These are phyloP conservation scores for Barbus barbus DNA, from an alignment of 2,113 vertebrate species.

Conservation along the genomic window DNA sequence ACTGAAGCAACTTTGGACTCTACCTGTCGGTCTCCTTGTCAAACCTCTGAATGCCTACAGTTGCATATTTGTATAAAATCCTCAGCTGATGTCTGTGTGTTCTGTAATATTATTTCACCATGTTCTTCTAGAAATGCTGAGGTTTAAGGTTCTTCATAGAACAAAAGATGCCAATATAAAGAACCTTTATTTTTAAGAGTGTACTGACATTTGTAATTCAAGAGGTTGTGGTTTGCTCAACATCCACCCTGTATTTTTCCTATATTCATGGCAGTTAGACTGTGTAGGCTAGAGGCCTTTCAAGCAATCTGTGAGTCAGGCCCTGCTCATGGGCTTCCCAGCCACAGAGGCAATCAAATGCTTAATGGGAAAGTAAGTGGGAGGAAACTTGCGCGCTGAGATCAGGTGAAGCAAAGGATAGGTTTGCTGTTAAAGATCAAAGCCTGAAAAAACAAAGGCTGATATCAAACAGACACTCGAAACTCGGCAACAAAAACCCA, in stretches of 20 bases:
- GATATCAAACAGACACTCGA: conserved; percentile 54
- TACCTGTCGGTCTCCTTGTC: not conserved
- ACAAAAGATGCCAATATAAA: too few relatives aligned
- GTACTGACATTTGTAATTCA: not conserved
- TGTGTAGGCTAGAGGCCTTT: conserved; percentile 15
- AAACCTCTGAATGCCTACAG: not conserved
- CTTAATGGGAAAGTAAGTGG: conserved; percentile 54
- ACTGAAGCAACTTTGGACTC: not conserved
- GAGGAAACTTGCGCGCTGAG: conserved; percentile 46
- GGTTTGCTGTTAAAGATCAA: conserved; percentile 62
- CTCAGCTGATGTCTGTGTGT: not conserved
- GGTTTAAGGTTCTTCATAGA: too few relatives aligned
- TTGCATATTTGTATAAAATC: not conserved
- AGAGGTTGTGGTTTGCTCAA: not conserved
- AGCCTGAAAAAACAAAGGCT: conserved; percentile 53
- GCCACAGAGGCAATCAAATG: conserved; percentile 48
- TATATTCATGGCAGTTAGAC: not conserved
- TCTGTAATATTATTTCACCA: not conserved
- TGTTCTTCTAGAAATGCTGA: not conserved
- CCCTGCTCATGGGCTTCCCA: conserved; percentile 41
- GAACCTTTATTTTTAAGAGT: not conserved
- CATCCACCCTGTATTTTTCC: not conserved
- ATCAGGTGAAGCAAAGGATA: conserved; percentile 56
- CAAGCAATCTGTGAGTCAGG: conserved; percentile 20
- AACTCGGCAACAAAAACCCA: conserved; percentile 58